Percentiles rank a stretch among this genome's conserved stretches.
phyloP scores from a whole-genome alignment of 1,140 invertebrate species.

The Lepidurus apus region DNA sequence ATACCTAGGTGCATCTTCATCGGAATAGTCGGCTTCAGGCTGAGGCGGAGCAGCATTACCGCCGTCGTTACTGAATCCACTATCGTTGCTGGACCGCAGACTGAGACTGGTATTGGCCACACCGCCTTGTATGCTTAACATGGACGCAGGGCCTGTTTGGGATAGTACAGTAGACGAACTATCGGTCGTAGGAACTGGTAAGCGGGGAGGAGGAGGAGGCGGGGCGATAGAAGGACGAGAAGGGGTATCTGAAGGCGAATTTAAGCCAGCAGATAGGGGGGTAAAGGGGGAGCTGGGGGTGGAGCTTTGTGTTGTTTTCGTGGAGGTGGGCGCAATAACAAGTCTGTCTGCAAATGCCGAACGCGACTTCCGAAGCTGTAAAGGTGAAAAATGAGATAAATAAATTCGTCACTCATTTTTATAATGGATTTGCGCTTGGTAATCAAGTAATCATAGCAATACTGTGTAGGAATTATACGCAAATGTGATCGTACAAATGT shows the following conservation, averaged over 20 bases:
- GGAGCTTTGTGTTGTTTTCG: slow-evolving; percentile 46
- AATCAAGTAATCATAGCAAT: no score
- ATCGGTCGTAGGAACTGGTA: slow-evolving; percentile 35
- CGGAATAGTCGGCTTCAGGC: slow-evolving; percentile 82
- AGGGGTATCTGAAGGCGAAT: slow-evolving; percentile 31
- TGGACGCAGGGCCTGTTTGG: slow-evolving; percentile 32
- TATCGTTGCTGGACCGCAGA: slow-evolving; percentile 83
- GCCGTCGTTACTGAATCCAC: slow-evolving; percentile 77
- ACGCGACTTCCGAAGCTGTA: slow-evolving; percentile 36
- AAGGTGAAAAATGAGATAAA: slow-evolving; percentile 8
- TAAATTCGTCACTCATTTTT: background rate
- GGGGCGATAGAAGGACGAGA: slow-evolving; percentile 28
- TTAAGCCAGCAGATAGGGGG: slow-evolving; percentile 43
- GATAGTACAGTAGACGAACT: slow-evolving; percentile 34
- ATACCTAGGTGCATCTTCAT: slow-evolving; percentile 73
- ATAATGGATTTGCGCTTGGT: no score
- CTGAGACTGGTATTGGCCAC: slow-evolving; percentile 37
- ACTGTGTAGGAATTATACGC: background rate
- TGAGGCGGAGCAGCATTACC: slow-evolving; percentile 59
- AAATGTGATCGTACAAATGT: background rate
- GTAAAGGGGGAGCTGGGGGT: slow-evolving; percentile 40
- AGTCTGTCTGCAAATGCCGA: slow-evolving; percentile 33
- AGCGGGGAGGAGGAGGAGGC: slow-evolving; percentile 34
- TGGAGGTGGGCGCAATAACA: slow-evolving; percentile 50
- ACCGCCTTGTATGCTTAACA: slow-evolving; percentile 27